Evolutionary conservation across 1,140 invertebrate species (phyloP).

Genomic region (Battus philenor): DNA sequence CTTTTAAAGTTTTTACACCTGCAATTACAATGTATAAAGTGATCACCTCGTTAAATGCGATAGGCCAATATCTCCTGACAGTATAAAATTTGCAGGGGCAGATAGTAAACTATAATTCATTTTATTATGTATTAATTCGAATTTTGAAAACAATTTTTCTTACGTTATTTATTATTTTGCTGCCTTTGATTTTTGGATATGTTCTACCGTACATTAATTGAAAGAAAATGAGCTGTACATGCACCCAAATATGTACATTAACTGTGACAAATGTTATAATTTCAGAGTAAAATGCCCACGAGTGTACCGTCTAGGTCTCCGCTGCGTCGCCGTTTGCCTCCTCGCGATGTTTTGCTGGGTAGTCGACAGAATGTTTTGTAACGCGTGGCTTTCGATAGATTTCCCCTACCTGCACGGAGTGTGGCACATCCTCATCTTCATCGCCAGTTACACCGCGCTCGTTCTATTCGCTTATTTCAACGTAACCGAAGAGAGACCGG

Average conservation of each 20-base stretch:
- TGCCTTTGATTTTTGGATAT: background rate
- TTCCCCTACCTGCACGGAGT: constrained; percentile 88
- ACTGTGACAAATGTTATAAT: constrained; percentile 22
- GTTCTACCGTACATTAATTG: too few relatives aligned
- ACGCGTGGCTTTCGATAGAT: constrained; percentile 84
- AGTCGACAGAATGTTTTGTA: constrained; percentile 86
- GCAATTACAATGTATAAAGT: too few relatives aligned
- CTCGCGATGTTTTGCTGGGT: constrained; percentile 86
- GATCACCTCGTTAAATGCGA: too few relatives aligned
- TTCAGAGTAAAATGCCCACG: constrained; percentile 79
- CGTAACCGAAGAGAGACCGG: constrained; percentile 82
- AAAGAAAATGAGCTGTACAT: too few relatives aligned
- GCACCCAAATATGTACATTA: too few relatives aligned
- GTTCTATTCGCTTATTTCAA: constrained; percentile 88
- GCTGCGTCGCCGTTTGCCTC: constrained; percentile 81
- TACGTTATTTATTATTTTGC: too few relatives aligned
- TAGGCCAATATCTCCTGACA: too few relatives aligned
- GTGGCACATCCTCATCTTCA: constrained; percentile 89
- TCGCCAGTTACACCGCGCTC: constrained; percentile 83
- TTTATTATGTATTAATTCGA: too few relatives aligned
- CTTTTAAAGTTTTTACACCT: too few relatives aligned
- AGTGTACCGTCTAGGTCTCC: constrained; percentile 81
- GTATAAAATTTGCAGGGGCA: too few relatives aligned
- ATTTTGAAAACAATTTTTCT: too few relatives aligned
- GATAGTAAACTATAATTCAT: too few relatives aligned